Base-by-base conservation (phyloP, 2,797 vertebrate species). In the Antrozous pallidus region DNA sequence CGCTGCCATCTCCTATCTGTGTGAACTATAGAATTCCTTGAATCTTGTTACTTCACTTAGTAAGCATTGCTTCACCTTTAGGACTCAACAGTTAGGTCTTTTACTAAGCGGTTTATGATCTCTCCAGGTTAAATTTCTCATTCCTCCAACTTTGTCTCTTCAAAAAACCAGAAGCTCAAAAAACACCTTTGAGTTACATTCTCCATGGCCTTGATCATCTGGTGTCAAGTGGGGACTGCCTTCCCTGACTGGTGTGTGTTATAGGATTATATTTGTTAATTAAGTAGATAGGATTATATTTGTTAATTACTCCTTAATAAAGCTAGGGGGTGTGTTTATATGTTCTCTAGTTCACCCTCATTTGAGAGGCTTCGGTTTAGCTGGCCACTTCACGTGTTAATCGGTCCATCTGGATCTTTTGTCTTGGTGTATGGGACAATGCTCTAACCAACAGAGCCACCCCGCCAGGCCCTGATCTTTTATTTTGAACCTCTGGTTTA, bases 121-220 rank as follows among this genome's bases (percentile, higher is more conserved):
- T 78, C 63, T 82, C 38, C 33, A 58, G 65, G 45, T 69, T 71
- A 84, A 83, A 77, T 82, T 65, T n/a, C 61, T 82, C 8, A n/a
- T 89, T 61, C 49, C 17, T 96, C 28, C 51, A 95, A 33, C 49
- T 92, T 82, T 81, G 45, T 79, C 61, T 89, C 63, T 78, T 73
- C 20, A 75, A 67, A 63, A 81, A 84, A 42, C 36, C 45, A 24
- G 38, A 80, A 84, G 22, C 51, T 69, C 54, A 56, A 26, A 0
- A 47, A 45, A 69, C 2, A n/a, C 18, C 77, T 6, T 51, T 56
- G 61, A 77, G 12, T 83, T 91, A 20, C 45, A 77, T 85, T 91
- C 3, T 36, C 67, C 31, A 13, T 51, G 6, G 61, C 58, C 28
- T 73, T 26, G 16, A 45, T 42, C 47, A 18, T 65, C 63, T 65